Percentiles rank a stretch among this genome's conserved stretches.
Evolutionary conservation across 2,888 invertebrate species (phyloP).

Genomic region (Eudasyphora cyanicolor): DNA sequence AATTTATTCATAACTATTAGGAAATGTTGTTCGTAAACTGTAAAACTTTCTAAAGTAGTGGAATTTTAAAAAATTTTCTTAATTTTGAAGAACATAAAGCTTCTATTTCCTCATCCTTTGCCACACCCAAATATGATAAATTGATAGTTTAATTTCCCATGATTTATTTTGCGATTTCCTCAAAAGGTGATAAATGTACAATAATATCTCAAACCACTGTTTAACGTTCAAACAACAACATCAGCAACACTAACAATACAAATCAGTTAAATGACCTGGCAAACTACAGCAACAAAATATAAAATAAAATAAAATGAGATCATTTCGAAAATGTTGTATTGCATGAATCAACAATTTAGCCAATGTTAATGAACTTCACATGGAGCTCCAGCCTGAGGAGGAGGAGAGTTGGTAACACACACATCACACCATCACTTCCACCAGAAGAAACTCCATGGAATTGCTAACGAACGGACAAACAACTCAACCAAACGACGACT

Average conservation of each 20-base stretch:
- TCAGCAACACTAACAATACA: conserved; percentile 19
- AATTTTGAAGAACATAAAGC: no score
- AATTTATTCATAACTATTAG: no score
- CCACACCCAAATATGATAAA: no score
- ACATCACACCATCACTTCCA: neutral
- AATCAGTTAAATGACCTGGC: conserved; percentile 63
- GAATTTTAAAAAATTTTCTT: no score
- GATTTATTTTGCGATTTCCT: no score
- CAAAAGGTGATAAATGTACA: no score
- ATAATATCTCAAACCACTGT: neutral
- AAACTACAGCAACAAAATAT: neutral
- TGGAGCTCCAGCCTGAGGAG: neutral
- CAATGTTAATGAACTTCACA: conserved; percentile 44
- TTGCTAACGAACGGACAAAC: neutral
- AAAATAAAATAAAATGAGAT: conserved; percentile 56
- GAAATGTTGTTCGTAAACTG: no score
- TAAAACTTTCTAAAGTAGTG: no score
- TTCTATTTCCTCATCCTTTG: no score
- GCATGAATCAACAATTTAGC: conserved; percentile 57
- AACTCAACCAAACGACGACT: neutral
- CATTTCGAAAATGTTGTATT: conserved; percentile 47
- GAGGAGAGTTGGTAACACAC: conserved; percentile 9
- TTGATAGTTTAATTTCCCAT: no score
- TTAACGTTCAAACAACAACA: neutral
- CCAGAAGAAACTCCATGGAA: neutral